Evolutionary conservation across 2,113 vertebrate species (phyloP).

Genomic region (Anthoscopus minutus): DNA sequence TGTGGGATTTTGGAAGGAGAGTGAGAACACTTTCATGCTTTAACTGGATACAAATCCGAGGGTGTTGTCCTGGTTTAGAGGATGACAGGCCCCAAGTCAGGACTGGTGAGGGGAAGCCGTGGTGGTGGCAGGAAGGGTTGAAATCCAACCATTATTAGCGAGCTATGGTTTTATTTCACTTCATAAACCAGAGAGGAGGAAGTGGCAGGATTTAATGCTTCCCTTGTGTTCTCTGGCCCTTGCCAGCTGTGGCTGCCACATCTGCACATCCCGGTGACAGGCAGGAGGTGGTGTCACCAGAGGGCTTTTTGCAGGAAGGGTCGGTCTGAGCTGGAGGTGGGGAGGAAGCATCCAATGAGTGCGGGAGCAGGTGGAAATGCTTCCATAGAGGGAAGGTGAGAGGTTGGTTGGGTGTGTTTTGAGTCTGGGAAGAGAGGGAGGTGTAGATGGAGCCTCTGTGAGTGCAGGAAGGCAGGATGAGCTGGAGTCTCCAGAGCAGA

Average conservation of each 20-base stretch:
- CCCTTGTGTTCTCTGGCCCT: background rate
- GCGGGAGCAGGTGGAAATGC: background rate
- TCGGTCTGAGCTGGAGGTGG: background rate
- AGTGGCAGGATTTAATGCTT: background rate
- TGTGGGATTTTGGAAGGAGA: background rate
- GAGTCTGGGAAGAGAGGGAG: background rate
- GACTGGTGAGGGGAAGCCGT: background rate
- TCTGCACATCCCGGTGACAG: background rate
- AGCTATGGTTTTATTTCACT: background rate
- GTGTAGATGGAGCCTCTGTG: background rate
- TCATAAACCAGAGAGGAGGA: background rate
- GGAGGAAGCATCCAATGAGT: slow-evolving; percentile 10
- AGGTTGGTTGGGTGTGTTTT: background rate
- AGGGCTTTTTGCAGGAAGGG: background rate
- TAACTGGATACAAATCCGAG: background rate
- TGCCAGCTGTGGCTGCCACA: background rate
- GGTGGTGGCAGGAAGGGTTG: background rate
- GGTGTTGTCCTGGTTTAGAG: background rate
- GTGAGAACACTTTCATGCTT: background rate
- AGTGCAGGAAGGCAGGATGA: background rate
- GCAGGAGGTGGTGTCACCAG: background rate
- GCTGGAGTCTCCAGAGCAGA: background rate
- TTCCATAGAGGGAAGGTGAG: background rate
- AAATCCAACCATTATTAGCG: background rate
- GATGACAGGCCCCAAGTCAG: background rate